Evolutionary conservation across 1,140 invertebrate genomes (phyloP).

Genomic region (Temnothorax longispinosus): DNA sequence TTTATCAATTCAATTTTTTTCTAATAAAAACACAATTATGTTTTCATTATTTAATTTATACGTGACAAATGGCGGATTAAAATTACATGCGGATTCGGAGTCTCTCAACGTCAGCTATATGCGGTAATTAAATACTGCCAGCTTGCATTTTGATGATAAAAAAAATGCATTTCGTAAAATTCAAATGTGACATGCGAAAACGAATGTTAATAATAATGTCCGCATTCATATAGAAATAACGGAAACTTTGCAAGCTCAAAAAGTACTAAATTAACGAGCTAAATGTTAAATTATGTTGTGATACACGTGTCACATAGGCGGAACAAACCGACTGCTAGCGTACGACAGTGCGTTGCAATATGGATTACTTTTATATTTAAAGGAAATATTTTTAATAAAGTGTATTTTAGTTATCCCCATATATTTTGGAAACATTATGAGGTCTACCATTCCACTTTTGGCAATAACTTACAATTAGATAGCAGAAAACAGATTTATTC

Average conservation of each 20-base stretch:
- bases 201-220: slow-evolving; percentile 33
- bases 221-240: slow-evolving; percentile 12
- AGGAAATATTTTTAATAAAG: neutral
- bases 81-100: slow-evolving; percentile 2
- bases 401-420: neutral
- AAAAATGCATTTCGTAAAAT: slow-evolving; percentile 34
- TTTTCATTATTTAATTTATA: slow-evolving; percentile 2
- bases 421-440: neutral
- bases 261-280: slow-evolving; percentile 13
- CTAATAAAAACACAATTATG: neutral
- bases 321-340: neutral
- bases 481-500: neutral
- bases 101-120: neutral
- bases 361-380: slow-evolving; percentile 15
- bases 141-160: slow-evolving; percentile 4
- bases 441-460: neutral
- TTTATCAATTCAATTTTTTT: neutral
- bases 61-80: slow-evolving; percentile 18
- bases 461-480: neutral
- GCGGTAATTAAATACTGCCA: slow-evolving; percentile 33
- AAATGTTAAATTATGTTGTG: slow-evolving; percentile 18
- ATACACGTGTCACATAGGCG: neutral
- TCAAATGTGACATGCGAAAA: neutral
- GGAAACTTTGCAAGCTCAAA: neutral
- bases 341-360: neutral